These are phyloP conservation scores for Zaprionus lineosus DNA, from an alignment of 2,888 invertebrate species.

Conservation along the genomic window DNA sequence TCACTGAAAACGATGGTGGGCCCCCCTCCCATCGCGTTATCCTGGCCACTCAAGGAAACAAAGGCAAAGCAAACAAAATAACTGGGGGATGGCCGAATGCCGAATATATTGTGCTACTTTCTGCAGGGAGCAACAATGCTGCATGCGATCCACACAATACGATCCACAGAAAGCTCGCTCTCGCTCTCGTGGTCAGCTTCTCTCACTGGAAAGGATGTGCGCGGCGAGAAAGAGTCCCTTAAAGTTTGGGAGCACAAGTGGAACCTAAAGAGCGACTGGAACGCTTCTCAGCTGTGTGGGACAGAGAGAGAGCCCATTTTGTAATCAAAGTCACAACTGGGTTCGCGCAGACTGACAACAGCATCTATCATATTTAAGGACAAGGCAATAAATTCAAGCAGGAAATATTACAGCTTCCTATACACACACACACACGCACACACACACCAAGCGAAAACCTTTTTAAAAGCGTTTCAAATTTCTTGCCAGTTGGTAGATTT, in stretches of 20 bases:
- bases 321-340: constrained; percentile 33
- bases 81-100: constrained; percentile 19
- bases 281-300: too few species aligned
- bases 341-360: constrained; percentile 36
- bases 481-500: too few species aligned
- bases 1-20: too few species aligned
- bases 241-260: constrained; percentile 30
- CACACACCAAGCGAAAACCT: too few species aligned
- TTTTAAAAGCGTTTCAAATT: too few species aligned
- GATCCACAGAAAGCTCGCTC: constrained; percentile 24
- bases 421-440: too few species aligned
- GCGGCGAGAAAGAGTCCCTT: constrained; percentile 19
- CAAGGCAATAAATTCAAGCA: not conserved
- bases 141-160: constrained; percentile 39
- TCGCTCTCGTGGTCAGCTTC: constrained; percentile 11
- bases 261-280: too few species aligned
- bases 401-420: too few species aligned
- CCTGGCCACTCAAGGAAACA: constrained; percentile 7
- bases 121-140: constrained; percentile 15
- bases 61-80: constrained; percentile 12
- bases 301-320: too few species aligned
- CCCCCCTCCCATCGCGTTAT: too few species aligned
- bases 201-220: constrained; percentile 52
- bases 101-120: constrained; percentile 57
- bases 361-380: constrained; percentile 4